Evolutionary conservation across 30 jellyfish, hydroid and myxozoan genomes (phyloP).

Genomic region (Pelagia noctiluca): DNA sequence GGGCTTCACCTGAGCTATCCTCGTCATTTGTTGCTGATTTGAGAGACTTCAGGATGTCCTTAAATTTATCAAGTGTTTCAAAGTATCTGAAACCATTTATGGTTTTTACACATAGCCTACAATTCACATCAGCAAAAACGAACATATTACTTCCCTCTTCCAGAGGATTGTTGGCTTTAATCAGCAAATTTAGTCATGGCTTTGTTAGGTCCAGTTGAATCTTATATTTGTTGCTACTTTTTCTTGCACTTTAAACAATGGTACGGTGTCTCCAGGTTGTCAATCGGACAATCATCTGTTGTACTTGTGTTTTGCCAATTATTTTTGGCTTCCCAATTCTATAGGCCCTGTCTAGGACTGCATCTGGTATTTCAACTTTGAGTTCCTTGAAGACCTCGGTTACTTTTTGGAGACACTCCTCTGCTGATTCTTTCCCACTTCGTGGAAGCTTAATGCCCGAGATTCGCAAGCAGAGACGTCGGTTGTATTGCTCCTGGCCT

Average conservation of each 20-base stretch:
- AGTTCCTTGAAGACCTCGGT: conserved; percentile 39
- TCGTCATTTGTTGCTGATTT: no score
- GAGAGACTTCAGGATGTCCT: no score
- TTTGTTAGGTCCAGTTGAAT: conserved; percentile 38
- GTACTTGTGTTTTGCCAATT: conserved; percentile 15
- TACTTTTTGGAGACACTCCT: no score
- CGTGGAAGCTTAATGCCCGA: no score
- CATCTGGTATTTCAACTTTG: conserved; percentile 53
- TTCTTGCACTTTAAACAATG: conserved; percentile 16
- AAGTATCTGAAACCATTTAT: background rate
- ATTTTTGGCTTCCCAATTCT: conserved; percentile 29
- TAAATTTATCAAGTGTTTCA: background rate
- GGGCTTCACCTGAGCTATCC: no score
- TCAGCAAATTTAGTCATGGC: conserved; percentile 19
- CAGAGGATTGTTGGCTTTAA: conserved; percentile 2
- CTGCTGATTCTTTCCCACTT: no score
- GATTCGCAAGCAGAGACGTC: no score
- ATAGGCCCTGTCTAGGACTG: conserved; percentile 67
- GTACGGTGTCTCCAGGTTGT: conserved; percentile 41
- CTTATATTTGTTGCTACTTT: conserved; percentile 4
- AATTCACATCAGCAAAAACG: conserved; percentile 38
- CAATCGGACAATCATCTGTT: conserved; percentile 55
- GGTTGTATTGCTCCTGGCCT: no score
- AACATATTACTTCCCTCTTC: background rate
- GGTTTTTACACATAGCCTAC: conserved; percentile 31